Base-by-base conservation (phyloP, 2,797 vertebrate species). In the Eptatretus atami region DNA sequence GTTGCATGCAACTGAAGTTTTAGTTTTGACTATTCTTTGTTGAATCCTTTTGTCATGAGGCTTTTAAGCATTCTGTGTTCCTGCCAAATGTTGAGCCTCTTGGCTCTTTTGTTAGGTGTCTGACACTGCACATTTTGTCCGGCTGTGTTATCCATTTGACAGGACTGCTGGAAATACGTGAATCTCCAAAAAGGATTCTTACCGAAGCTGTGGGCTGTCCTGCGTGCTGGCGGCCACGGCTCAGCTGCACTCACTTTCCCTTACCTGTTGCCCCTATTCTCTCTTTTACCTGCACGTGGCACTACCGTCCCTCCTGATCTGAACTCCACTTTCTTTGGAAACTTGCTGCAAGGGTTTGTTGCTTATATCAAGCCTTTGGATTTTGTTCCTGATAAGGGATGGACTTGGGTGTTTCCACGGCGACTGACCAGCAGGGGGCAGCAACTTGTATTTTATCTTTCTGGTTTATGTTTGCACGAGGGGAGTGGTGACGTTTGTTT, bases 111-210 rank as follows among this genome's bases (percentile, higher is more conserved):
- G 1, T 44, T 44, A 5, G 31, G 31, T 44, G 31, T 44, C 31
- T 44, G 4, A 44, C 31, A 31, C 31, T 44, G 31, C 31, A 44
- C 31, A 44, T 44, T 44, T 44, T 44, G 31, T 44, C 31, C 6
- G 31, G 6, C 3, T 44, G 6, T 44, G 31, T 44, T 44, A 44
- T 44, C 31, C 31, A 44, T 44, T 44, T 12, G 31, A 61, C 57
- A 99, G 90, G 84, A 87, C 69, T 96, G 85, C 69, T 99, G 90
- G 92, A 77, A 69, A 64, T 81, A 94, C 25, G 83, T 92, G 13
- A 92, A 81, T 71, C 78, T 80, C 55, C 83, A 69, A 68, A 99
- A 99, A 67, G 86, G 82, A 13, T 80, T 93, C 68, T 73, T 99
- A 60, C 87, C 87, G 4, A 95, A 94, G 71, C 76, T 99, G 1